These are phyloP conservation scores for Premnoplex brunnescens DNA, from an alignment of 2,797 vertebrate species.

Conservation along the genomic window DNA sequence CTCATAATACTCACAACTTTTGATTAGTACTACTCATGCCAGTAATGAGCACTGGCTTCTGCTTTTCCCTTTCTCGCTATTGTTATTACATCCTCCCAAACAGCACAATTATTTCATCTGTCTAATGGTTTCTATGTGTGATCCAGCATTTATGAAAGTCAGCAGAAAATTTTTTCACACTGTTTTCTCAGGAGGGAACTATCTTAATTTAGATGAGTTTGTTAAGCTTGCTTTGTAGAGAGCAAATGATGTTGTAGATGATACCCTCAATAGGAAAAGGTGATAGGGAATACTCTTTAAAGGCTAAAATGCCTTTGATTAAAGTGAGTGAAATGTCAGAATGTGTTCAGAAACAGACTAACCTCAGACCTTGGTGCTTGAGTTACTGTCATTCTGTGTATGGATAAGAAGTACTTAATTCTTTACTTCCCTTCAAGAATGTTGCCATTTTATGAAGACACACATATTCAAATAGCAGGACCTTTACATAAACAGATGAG, in stretches of 20 bases:
- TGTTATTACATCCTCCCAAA: neutral
- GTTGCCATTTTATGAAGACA: neutral
- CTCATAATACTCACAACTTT: neutral
- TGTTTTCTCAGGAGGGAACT: neutral
- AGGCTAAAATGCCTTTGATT: neutral
- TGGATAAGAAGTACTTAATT: neutral
- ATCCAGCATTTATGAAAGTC: neutral
- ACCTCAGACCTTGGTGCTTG: neutral
- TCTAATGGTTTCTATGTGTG: neutral
- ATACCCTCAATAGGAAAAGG: neutral
- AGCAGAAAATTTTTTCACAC: neutral
- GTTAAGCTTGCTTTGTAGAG: neutral
- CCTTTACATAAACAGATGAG: neutral
- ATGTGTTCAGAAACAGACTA: neutral
- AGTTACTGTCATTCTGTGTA: neutral
- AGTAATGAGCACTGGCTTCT: neutral
- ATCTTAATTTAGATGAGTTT: neutral
- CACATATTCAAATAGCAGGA: neutral
- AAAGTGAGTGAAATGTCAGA: neutral
- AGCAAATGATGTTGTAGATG: neutral
- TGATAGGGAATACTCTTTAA: neutral
- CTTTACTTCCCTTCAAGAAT: neutral
- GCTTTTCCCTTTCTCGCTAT: neutral
- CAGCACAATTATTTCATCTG: neutral
- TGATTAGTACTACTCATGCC: neutral